A percentile compares a stretch with the other conserved stretches of the same genome.
These are phyloP conservation scores for Percopsis transmontana DNA, from an alignment of 2,113 vertebrate species.

Conservation along the genomic window DNA sequence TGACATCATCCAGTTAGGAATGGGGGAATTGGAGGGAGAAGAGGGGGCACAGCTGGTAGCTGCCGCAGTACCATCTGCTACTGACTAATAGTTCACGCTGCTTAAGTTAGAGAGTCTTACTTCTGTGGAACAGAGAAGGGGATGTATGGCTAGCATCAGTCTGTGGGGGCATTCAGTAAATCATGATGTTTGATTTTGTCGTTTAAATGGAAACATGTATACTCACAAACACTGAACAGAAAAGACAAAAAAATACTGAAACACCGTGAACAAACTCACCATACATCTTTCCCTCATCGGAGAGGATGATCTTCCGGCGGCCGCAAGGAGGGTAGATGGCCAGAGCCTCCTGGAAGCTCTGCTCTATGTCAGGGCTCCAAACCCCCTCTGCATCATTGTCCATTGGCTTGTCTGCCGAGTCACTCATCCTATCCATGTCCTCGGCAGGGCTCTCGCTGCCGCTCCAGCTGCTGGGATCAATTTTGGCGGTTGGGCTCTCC, in stretches of 20 bases:
- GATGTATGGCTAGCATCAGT: slow-evolving; percentile 25
- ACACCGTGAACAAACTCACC: slow-evolving; percentile 84
- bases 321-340: slow-evolving; percentile 99
- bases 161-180: background rate
- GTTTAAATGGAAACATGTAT: background rate
- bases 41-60: slow-evolving; percentile 89
- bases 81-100: slow-evolving; percentile 80
- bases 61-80: slow-evolving; percentile 91
- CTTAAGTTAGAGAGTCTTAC: slow-evolving; percentile 80
- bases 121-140: slow-evolving; percentile 58
- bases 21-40: slow-evolving; percentile 58
- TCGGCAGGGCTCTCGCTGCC: slow-evolving; percentile 99
- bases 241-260: background rate
- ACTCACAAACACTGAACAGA: background rate
- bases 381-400: slow-evolving; percentile 98
- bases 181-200: background rate
- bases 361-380: slow-evolving; percentile 99
- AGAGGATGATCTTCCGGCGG: slow-evolving; percentile 98
- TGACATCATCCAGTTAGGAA: slow-evolving; percentile 85
- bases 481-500: slow-evolving; percentile 91
- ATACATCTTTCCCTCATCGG: slow-evolving; percentile 99
- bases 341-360: slow-evolving; percentile 99
- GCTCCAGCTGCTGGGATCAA: slow-evolving; percentile 99
- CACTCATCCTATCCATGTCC: slow-evolving; percentile 98
- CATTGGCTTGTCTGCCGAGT: slow-evolving; percentile 96